Conservation (phyloP, 2,113 vertebrate species). For the Xenopus tropicalis region UCB_Xtro_10.0 CM004449.2:31397501-31398000, state of each 20-base stretch:
- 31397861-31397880: conserved; percentile 13
- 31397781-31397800: conserved; percentile 25
- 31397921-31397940: not conserved
- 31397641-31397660: not conserved
- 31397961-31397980: not conserved
- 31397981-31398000: not conserved
- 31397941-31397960: not conserved
- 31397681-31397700: not conserved
- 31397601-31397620: too few relatives aligned
- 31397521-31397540: too few relatives aligned
- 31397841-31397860: conserved; percentile 21
- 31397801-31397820: conserved; percentile 20
- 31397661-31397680: not conserved
- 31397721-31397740: conserved; percentile 22
- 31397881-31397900: not conserved
- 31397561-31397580: too few relatives aligned
- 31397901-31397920: not conserved
- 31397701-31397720: not conserved
- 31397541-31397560: too few relatives aligned
- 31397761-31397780: conserved; percentile 22
- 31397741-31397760: conserved; percentile 25
- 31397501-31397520: too few relatives aligned
- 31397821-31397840: conserved; percentile 40
- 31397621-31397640: too few relatives aligned
- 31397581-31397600: too few relatives aligned